These are phyloP conservation scores for Andricus grossulariae DNA, from an alignment of 1,140 invertebrate genomes.

Conservation along the genomic window DNA sequence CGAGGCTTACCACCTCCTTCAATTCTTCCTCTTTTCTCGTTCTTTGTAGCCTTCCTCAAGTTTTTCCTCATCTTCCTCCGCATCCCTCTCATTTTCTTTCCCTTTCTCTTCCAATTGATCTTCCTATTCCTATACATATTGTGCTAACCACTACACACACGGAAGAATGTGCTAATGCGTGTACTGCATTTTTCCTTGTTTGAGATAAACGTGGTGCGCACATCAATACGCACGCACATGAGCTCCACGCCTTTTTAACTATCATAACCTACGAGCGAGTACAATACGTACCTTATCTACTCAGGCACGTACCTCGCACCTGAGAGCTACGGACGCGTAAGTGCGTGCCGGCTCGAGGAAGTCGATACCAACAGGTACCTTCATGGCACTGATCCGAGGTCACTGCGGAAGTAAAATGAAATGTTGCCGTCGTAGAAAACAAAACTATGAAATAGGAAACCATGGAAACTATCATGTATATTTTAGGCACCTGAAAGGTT, in stretches of 20 bases:
- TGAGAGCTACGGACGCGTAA: neutral
- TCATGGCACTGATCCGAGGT: slow-evolving; percentile 29
- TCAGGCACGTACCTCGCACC: slow-evolving; percentile 4
- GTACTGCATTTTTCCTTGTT: slow-evolving; percentile 3
- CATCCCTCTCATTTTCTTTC: neutral
- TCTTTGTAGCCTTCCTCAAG: neutral
- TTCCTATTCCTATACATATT: slow-evolving; percentile 25
- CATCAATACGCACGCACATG: too few relatives aligned
- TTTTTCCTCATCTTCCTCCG: neutral
- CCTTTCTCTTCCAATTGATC: slow-evolving; percentile 41
- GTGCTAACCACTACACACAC: neutral
- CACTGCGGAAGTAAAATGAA: slow-evolving; percentile 35
- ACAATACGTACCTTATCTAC: slow-evolving; percentile 16
- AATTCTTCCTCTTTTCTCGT: slow-evolving; percentile 21
- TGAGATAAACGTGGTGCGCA: neutral
- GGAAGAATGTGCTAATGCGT: slow-evolving; percentile 2
- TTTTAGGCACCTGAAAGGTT: neutral
- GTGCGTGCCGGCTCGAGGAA: neutral
- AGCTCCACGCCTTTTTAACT: too few relatives aligned
- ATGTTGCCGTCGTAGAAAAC: slow-evolving; percentile 21
- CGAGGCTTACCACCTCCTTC: slow-evolving; percentile 29
- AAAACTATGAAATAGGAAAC: slow-evolving; percentile 47
- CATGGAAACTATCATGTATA: slow-evolving; percentile 29
- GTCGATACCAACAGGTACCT: slow-evolving; percentile 3
- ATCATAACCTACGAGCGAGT: neutral